These are phyloP conservation scores for Odocoileus virginianus DNA, from an alignment of 2,113 vertebrate species.

Conservation along the genomic window DNA sequence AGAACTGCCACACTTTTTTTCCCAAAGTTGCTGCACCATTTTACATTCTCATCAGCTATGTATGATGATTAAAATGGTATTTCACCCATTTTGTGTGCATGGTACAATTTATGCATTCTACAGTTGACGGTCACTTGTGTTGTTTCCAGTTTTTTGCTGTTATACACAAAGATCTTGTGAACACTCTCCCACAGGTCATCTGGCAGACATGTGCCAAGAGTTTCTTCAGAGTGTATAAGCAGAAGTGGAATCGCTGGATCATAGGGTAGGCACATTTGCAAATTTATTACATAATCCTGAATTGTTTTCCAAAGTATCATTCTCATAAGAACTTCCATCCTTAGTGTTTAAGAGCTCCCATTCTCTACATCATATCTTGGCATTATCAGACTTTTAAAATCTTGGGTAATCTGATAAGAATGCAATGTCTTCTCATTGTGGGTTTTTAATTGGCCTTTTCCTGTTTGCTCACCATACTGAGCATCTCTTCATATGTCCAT, in stretches of 20 bases:
- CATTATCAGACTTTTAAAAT: not conserved
- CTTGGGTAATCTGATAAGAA: not conserved
- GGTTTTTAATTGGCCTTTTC: not conserved
- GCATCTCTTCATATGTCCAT: not conserved
- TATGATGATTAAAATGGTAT: too few species aligned
- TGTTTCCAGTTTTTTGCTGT: not conserved
- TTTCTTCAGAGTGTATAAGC: not conserved
- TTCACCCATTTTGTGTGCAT: not conserved
- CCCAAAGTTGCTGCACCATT: not conserved
- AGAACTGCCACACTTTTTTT: not conserved
- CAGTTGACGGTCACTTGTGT: not conserved
- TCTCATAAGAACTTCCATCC: not conserved
- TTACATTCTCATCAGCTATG: not conserved
- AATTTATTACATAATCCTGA: not conserved
- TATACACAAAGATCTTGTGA: not conserved
- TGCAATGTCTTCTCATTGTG: not conserved
- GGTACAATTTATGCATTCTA: not conserved
- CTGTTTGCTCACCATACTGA: not conserved
- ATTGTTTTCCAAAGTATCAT: not conserved
- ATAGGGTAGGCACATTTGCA: not conserved
- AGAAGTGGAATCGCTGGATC: not conserved
- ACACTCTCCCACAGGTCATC: not conserved
- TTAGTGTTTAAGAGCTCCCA: not conserved
- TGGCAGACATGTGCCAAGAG: not conserved
- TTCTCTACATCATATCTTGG: not conserved